phyloP scores from a whole-genome alignment of 2,888 invertebrate species.

The Macroteleia sp. region DNA sequence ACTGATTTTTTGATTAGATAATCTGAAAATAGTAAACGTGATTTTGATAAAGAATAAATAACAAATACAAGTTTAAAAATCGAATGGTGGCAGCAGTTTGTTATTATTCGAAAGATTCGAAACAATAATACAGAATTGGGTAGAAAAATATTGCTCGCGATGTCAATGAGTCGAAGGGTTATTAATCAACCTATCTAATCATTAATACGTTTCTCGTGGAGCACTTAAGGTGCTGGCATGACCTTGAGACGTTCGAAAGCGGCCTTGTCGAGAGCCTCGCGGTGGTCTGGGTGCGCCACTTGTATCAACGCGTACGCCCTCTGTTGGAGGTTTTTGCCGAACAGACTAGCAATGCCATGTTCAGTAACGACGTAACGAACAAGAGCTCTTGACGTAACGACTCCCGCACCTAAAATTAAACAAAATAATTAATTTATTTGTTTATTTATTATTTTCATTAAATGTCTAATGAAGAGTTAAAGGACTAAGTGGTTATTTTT shows the following conservation, averaged over 20 bases:
- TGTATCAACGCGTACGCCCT: constrained; percentile 87
- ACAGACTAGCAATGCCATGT: constrained; percentile 88
- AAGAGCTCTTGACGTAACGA: constrained; percentile 88
- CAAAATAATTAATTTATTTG: no score
- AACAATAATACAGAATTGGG: constrained; percentile 27
- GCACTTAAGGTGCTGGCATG: constrained; percentile 79
- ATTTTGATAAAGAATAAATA: no score
- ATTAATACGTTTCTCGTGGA: neutral
- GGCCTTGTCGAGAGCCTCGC: constrained; percentile 87
- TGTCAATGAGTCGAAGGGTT: constrained; percentile 35
- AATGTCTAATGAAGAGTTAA: no score
- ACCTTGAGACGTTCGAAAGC: constrained; percentile 86
- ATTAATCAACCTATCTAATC: constrained; percentile 5
- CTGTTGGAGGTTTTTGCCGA: constrained; percentile 88
- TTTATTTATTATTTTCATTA: no score
- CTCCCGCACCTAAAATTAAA: constrained; percentile 87
- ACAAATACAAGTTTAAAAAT: no score
- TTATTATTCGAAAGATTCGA: no score
- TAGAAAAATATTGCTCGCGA: constrained; percentile 51
- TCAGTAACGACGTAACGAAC: constrained; percentile 89
- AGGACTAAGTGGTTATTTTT: no score
- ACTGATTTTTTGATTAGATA: no score
- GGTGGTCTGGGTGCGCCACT: constrained; percentile 87
- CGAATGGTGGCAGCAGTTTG: no score
- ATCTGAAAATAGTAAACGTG: no score